Evolutionary conservation across 2,113 vertebrate genomes (phyloP), one percentile per base, ranked within the genome.

Genomic region (Nettapus auritus): DNA sequence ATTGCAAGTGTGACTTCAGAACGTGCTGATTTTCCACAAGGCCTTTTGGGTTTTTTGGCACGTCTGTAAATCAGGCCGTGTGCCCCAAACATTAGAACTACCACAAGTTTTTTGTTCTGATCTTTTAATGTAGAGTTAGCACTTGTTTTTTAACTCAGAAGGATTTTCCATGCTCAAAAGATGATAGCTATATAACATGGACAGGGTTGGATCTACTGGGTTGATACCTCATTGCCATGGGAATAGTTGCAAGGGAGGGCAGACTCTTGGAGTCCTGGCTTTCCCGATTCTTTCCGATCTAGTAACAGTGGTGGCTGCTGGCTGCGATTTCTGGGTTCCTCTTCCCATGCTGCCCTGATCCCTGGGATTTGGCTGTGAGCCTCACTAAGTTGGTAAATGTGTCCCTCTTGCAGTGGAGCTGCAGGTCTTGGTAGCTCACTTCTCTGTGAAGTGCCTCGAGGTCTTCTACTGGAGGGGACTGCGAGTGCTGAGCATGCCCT

Each of bases 151-250:
- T 5, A 64, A 29, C 2, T 11, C 40, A 57, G 13, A 34, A 44
- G 12, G 19, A 38, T 36, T 63, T 55, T 74, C 13, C 23, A 19
- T 46, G 3, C 56, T 90, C 0, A 3, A 60, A 79, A 71, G 16
- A 40, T 8, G 40, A 7, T 25, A 3, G 0, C 1, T 74, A 1
- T 1, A 1, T 16, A 38, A 25, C 23, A 52, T 12, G 17, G 36
- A 6, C 5, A 13, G 56, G 23, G 17, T 10, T 68, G 62, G 44
- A 55, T 12, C 13, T 15, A 17, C 12, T 23, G 33, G 11, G 3
- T 12, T 57, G 48, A 18, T 11, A 50, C 36, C 75, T 85, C 13
- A 10, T 8, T 73, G 44, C 67, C 18, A 13, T 46, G 19, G 55
- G 36, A 76, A 13, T 6, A 68, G 36, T 4, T 28, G 7, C 64